phyloP scores from a whole-genome alignment of 2,888 invertebrate species.

The Plagiodera versicolora region DNA sequence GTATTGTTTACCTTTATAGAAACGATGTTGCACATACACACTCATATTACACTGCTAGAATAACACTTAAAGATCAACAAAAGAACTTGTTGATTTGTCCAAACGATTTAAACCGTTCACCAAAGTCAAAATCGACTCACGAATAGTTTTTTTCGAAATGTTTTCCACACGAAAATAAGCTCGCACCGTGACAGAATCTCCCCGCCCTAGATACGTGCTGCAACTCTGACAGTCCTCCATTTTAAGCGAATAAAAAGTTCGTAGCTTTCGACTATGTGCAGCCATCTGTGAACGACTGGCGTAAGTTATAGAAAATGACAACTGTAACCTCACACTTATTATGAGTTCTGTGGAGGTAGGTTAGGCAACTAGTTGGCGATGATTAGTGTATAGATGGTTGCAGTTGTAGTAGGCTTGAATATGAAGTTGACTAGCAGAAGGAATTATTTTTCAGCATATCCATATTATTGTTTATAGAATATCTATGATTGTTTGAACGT shows the following conservation, averaged over 20 bases:
- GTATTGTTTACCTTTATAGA: constrained; percentile 53
- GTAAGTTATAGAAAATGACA: not conserved
- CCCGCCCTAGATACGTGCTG: constrained; percentile 55
- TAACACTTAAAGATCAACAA: constrained; percentile 22
- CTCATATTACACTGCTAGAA: constrained; percentile 19
- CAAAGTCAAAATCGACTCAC: constrained; percentile 7
- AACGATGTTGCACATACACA: constrained; percentile 36
- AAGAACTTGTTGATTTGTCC: constrained; percentile 4
- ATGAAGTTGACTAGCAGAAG: too few species aligned
- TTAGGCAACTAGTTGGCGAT: not conserved
- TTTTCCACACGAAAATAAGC: constrained; percentile 37
- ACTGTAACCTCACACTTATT: too few species aligned
- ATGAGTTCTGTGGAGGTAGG: too few species aligned
- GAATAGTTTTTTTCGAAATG: constrained; percentile 16
- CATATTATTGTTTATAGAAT: too few species aligned
- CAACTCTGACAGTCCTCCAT: constrained; percentile 54
- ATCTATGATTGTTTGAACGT: too few species aligned
- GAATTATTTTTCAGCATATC: too few species aligned
- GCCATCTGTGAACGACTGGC: constrained; percentile 18
- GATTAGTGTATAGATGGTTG: not conserved
- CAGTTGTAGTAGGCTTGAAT: too few species aligned
- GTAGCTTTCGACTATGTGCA: constrained; percentile 24
- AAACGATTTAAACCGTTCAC: constrained; percentile 10
- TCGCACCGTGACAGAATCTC: constrained; percentile 46
- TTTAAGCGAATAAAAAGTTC: constrained; percentile 40